Conservation (phyloP, 2,797 vertebrate genomes). For the Phoebastria nigripes region DNA sequence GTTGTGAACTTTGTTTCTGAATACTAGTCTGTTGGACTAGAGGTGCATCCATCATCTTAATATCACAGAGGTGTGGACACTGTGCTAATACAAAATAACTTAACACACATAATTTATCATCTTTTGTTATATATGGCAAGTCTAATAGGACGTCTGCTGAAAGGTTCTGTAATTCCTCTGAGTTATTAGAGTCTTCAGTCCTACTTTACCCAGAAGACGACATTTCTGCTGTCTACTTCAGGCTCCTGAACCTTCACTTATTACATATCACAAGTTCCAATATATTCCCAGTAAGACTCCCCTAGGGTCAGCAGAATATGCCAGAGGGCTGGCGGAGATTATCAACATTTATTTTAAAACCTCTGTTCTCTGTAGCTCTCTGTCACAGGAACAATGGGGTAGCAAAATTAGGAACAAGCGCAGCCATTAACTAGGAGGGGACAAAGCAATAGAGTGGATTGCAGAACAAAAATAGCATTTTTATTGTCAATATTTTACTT, state of each 20-base stretch:
- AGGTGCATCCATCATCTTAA: conserved; percentile 4
- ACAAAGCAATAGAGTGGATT: conserved; percentile 30
- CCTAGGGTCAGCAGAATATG: conserved; percentile 65
- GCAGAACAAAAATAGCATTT: conserved; percentile 68
- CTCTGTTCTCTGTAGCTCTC: conserved; percentile 44
- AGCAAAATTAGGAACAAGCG: conserved; percentile 52
- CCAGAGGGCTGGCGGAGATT: conserved; percentile 68
- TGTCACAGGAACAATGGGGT: conserved; percentile 66
- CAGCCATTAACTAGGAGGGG: conserved; percentile 46
- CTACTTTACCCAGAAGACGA: conserved; percentile 21
- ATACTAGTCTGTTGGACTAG: background rate
- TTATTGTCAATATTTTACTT: conserved; percentile 74
- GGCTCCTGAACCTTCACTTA: conserved; percentile 64
- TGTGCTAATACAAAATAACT: conserved; percentile 27
- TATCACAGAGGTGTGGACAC: background rate
- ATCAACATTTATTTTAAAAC: conserved; percentile 70
- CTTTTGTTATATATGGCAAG: conserved; percentile 38
- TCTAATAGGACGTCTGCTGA: conserved; percentile 41
- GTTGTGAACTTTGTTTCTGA: background rate
- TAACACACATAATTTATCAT: conserved; percentile 36
- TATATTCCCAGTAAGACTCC: conserved; percentile 67
- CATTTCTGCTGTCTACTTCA: conserved; percentile 48
- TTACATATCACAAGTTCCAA: conserved; percentile 63
- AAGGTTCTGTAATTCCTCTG: conserved; percentile 43
- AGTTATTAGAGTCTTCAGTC: conserved; percentile 57